phyloP scores from a whole-genome alignment of 2,888 invertebrate species.

The Platycheirus albimanus region DNA sequence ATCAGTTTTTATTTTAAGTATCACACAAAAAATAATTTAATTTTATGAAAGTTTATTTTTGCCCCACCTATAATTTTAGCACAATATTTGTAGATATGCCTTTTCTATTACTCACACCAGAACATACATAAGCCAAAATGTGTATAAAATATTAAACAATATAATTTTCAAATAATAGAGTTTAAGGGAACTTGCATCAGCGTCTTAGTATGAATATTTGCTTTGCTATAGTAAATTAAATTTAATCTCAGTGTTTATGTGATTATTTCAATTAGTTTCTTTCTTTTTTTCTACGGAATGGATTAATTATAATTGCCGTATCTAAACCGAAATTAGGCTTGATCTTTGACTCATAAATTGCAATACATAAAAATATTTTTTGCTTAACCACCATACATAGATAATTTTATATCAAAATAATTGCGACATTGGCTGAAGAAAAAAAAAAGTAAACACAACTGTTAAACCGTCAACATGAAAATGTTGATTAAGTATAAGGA shows the following conservation, averaged over 20 bases:
- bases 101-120: too few relatives aligned
- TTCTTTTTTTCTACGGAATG: neutral
- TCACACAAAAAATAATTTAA: too few relatives aligned
- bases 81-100: too few relatives aligned
- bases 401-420: neutral
- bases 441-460: slow-evolving; percentile 13
- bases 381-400: neutral
- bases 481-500: neutral
- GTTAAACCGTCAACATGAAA: slow-evolving; percentile 8
- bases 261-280: slow-evolving; percentile 12
- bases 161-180: too few relatives aligned
- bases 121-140: too few relatives aligned
- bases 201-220: too few relatives aligned
- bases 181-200: too few relatives aligned
- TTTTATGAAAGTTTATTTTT: too few relatives aligned
- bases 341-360: slow-evolving; percentile 2
- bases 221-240: neutral
- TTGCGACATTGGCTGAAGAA: neutral
- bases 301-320: neutral
- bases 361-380: neutral
- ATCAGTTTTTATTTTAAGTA: too few relatives aligned
- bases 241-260: neutral
- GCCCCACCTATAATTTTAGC: too few relatives aligned
- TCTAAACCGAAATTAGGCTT: neutral
- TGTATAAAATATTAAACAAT: too few relatives aligned